Evolutionary conservation across 1,140 invertebrate species (phyloP), one percentile per base, ranked within the genome.

Genomic region (Cydia fagiglandana): DNA sequence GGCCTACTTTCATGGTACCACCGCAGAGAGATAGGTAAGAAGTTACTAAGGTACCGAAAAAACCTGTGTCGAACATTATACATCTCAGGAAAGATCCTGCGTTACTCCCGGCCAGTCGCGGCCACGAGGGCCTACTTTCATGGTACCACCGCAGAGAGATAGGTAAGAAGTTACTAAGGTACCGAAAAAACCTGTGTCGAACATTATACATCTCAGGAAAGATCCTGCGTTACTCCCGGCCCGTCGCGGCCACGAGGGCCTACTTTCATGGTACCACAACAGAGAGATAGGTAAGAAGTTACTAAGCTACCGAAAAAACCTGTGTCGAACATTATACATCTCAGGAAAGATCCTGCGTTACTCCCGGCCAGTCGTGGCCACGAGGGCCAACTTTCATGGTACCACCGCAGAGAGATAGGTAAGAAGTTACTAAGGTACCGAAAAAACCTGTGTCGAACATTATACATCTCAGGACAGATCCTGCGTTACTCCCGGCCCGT

Each of bases 351-450:
- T 41, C 50, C 82, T 92, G 74, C 81, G 91, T 38, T 92, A 86
- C 81, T n/a, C 83, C 91, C 0, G 91, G 91, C 45, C 91, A 89
- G 5, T 91, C 89, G 6, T 75, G 91, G 20, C 79, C 87, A 4
- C 81, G 91, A 6, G 86, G 78, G 17, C 78, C 86, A 34, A 81
- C 86, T 4, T 91, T 88, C 84, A 88, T 90, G 88, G 88, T 92
- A 9, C 91, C 91, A 9, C 91, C 91, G 2, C 89, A 92, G 76
- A 80, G 89, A 17, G 91, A 91, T 81, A 87, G 89, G 91, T 92
- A 78, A 79, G 61, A 24, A n/a, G 30, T 30, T 30, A 30, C 30
- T 30, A 30, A 30, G 30, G 30, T 30, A 30, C 30, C 30, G 2
- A 30, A 30, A 30, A 28, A 28, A 28, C n/a, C n/a, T n/a, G n/a